These are phyloP conservation scores for Eudiplozoon nipponicum DNA, from an alignment of 2,888 invertebrate genomes.

Conservation along the genomic window DNA sequence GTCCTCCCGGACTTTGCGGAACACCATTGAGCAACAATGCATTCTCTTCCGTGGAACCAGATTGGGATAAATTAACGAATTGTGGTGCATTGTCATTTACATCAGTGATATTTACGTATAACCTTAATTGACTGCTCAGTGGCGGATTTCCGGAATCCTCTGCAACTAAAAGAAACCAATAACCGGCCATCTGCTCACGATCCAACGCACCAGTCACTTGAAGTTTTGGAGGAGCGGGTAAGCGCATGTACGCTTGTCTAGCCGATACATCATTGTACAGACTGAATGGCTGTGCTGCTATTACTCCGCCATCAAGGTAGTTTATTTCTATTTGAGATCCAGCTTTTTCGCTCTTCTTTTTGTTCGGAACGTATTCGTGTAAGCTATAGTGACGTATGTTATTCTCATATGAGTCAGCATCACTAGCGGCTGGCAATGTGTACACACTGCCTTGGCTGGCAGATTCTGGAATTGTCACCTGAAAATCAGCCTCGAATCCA, in stretches of 20 bases:
- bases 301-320: no score
- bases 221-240: no score
- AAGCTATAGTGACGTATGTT: slow-evolving; percentile 3
- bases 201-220: slow-evolving; percentile 1
- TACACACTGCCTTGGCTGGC: background rate
- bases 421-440: slow-evolving; percentile 1
- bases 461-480: slow-evolving; percentile 12
- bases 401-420: slow-evolving; percentile 6
- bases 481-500: no score
- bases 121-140: background rate
- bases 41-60: no score
- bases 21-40: no score
- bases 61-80: background rate
- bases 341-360: no score
- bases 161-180: background rate
- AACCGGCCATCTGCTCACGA: slow-evolving; percentile 5
- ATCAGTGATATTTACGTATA: slow-evolving; percentile 8
- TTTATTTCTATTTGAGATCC: no score
- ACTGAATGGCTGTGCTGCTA: no score
- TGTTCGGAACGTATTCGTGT: background rate
- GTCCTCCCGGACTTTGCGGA: no score
- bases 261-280: background rate
- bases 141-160: slow-evolving; percentile 6
- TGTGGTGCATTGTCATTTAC: slow-evolving; percentile 10
- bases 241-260: no score